Conservation (phyloP, 2,888 invertebrate genomes). For the Strigamia crassipes region DNA sequence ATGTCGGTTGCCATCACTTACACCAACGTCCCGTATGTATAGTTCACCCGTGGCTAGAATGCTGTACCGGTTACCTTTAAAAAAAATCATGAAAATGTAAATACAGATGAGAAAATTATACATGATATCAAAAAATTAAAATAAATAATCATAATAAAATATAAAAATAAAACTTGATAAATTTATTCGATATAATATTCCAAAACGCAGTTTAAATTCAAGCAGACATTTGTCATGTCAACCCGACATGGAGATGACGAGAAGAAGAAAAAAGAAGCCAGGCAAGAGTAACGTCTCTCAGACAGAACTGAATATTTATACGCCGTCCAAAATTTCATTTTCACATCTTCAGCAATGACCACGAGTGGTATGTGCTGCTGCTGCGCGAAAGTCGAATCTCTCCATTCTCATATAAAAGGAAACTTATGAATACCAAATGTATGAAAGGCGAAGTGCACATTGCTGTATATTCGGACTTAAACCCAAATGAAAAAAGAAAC, state of each 20-base stretch:
- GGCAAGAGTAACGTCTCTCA: background rate
- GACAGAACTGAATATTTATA: conserved; percentile 23
- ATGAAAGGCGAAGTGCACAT: conserved; percentile 20
- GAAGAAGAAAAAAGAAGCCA: background rate
- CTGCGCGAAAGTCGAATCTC: conserved; percentile 28
- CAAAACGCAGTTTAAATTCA: background rate
- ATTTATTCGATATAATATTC: background rate
- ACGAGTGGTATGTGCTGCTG: background rate
- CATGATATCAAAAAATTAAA: background rate
- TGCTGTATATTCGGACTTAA: conserved; percentile 14
- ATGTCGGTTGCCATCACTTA: conserved; percentile 46
- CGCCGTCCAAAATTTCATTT: background rate
- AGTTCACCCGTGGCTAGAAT: conserved; percentile 49
- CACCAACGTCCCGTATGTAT: conserved; percentile 49
- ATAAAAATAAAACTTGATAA: conserved; percentile 7
- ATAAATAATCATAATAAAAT: background rate
- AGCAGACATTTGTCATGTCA: conserved; percentile 5
- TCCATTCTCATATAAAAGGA: background rate
- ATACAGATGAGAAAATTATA: background rate
- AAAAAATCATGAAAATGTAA: background rate
- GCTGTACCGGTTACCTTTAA: conserved; percentile 49
- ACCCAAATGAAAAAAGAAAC: background rate
- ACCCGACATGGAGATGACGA: background rate
- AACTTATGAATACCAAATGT: conserved; percentile 31
- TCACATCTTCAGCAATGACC: conserved; percentile 24